Percentiles rank a stretch among this genome's conserved stretches.
These are phyloP conservation scores for Chelonia mydas DNA, from an alignment of 2,797 vertebrate species.

Conservation along the genomic window DNA sequence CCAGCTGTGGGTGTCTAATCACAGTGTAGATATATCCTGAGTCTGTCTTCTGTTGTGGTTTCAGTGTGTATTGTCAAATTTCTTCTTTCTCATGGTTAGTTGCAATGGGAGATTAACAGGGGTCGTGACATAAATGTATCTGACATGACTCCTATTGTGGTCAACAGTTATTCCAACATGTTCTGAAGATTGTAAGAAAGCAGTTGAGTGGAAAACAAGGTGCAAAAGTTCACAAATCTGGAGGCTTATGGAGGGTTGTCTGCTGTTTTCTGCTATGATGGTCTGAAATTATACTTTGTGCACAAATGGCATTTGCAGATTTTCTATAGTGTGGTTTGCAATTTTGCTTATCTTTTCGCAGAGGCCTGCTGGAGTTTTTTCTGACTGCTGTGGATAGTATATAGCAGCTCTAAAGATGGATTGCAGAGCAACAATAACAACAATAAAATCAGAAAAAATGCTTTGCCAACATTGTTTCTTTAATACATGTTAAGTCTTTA, in stretches of 20 bases:
- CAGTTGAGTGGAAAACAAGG: slow-evolving; percentile 11
- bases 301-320: slow-evolving; percentile 11
- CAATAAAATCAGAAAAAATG: neutral
- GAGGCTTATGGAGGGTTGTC: neutral
- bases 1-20: neutral
- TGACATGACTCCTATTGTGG: neutral
- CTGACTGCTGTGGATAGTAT: neutral
- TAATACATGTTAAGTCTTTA: neutral
- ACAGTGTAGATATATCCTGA: neutral
- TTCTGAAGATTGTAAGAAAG: slow-evolving; percentile 29
- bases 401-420: neutral
- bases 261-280: neutral
- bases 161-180: neutral
- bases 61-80: neutral
- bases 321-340: slow-evolving; percentile 1
- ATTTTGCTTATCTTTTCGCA: neutral
- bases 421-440: neutral
- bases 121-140: neutral
- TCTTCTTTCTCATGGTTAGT: neutral
- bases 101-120: neutral
- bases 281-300: slow-evolving; percentile 36
- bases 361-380: neutral
- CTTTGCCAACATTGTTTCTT: neutral
- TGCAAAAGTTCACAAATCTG: slow-evolving; percentile 1
- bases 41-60: neutral